Percentiles rank a stretch among this genome's conserved stretches.
Conservation (phyloP, 1,140 invertebrate species). For the Drosophila busckii region DNA sequence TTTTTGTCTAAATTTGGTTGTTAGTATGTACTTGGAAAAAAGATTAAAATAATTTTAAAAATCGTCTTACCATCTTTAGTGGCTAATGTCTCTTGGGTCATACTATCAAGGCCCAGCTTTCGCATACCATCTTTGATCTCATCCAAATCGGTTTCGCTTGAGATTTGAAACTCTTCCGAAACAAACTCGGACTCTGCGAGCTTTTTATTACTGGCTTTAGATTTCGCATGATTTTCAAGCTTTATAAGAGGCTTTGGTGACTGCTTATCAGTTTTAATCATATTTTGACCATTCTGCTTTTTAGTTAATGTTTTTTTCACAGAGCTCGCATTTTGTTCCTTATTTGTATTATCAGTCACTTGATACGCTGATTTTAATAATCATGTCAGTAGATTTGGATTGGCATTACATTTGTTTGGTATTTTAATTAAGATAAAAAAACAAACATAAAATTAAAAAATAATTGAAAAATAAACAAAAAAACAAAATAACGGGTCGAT, state of each 20-base stretch:
- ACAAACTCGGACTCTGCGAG: constrained; percentile 82
- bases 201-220: constrained; percentile 25
- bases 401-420: constrained; percentile 28
- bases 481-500: too few species aligned
- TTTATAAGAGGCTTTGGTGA: constrained; percentile 43
- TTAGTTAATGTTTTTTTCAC: too few species aligned
- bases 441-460: constrained; percentile 16
- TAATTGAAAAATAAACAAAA: constrained; percentile 10
- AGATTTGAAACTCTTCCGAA: constrained; percentile 83
- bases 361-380: too few species aligned
- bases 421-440: constrained; percentile 23
- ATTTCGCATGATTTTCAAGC: too few species aligned
- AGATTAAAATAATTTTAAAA: too few species aligned
- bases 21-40: too few species aligned
- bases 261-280: too few species aligned
- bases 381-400: too few species aligned
- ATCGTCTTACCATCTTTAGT: constrained; percentile 73
- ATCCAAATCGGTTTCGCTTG: constrained; percentile 81
- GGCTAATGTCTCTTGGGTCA: constrained; percentile 68
- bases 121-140: constrained; percentile 85
- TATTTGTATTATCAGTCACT: too few species aligned
- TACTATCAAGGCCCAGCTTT: constrained; percentile 81
- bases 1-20: too few species aligned
- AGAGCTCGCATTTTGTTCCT: too few species aligned
- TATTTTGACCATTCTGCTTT: too few species aligned